Base-by-base conservation (phyloP, 2,797 vertebrate species). In the Leucoraja ocellata region DNA sequence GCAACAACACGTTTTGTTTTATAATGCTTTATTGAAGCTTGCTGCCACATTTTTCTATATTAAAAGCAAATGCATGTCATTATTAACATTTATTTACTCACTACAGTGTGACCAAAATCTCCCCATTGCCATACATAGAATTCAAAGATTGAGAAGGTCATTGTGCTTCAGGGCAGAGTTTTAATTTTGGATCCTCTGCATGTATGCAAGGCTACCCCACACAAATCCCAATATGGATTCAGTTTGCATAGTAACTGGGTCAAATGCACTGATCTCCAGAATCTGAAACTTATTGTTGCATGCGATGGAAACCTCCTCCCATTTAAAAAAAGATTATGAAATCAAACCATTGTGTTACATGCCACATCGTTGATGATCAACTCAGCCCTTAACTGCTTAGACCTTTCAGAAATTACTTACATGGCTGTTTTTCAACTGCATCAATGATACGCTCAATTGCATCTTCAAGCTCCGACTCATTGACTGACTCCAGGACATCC, bases 401-500 rank as follows among this genome's bases (percentile, higher is more conserved):
- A 65, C 32, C 61, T 16, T 88, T 65, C 58, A 88, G 23, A 2
- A 18, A 36, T 94, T 94, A 96, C 98, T 97, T 94, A 99, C 99
- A 95, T 0, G 98, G 97, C 68, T 99, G 98, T 93, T 99, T 99
- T 94, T 99, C 98, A 93, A 99, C 96, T 0, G 98, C 96, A 94
- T 99, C 98, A 21, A 99, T 96, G 93, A 99, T 96, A 94, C 95
- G 97, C 95, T 98, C 98, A 93, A 98, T 95, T 23, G 96, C 92
- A 94, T 98, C 95, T 9, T 99, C 98, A 93, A 99, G 95, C n/a
- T 99, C 98, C 73, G 93, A 94, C 80, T 97, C 96, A 95, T 0
- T 95, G 93, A 97, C 79, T 46, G 98, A 97, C 94, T 97, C 96
- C 94, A 99, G 96, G 93, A 96, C 96, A 94, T 98, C 98, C 0